These are phyloP conservation scores for Drosophila fulvimacula DNA, from an alignment of 2,888 invertebrate genomes.

Conservation along the genomic window DNA sequence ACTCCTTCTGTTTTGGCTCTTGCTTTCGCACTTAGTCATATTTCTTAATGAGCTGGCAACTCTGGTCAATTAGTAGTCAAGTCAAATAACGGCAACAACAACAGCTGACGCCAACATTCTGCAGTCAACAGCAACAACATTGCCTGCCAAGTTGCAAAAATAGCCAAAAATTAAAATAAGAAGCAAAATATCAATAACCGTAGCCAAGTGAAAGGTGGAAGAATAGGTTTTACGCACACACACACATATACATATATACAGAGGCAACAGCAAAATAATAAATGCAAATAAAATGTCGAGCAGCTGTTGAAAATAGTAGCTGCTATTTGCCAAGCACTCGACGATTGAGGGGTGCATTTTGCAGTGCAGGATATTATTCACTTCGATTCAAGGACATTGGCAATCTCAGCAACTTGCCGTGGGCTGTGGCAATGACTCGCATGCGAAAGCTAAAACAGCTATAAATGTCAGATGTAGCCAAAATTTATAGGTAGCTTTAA, in stretches of 20 bases:
- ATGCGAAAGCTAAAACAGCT: not conserved
- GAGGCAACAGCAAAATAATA: constrained; percentile 8
- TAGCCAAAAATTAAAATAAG: constrained; percentile 52
- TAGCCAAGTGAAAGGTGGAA: constrained; percentile 43
- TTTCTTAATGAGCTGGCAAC: constrained; percentile 24
- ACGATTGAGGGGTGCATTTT: constrained; percentile 3
- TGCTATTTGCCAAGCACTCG: constrained; percentile 54
- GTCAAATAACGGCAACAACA: constrained; percentile 17
- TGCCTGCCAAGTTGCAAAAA: constrained; percentile 51
- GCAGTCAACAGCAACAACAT: constrained; percentile 43
- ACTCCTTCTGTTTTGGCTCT: constrained; percentile 38
- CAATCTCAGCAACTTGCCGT: constrained; percentile 19
- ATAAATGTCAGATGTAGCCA: not conserved
- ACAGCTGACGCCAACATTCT: constrained; percentile 32
- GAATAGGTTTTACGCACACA: constrained; percentile 23
- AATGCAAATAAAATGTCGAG: constrained; percentile 29
- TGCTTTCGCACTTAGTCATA: constrained; percentile 43
- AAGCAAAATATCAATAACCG: constrained; percentile 45
- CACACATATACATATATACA: constrained; percentile 2
- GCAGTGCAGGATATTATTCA: constrained; percentile 60
- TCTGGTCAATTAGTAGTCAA: constrained; percentile 20
- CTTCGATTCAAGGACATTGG: constrained; percentile 66
- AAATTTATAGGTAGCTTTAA: not conserved
- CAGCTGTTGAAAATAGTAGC: constrained; percentile 32
- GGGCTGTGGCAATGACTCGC: constrained; percentile 9